Evolutionary conservation across 2,888 invertebrate genomes (phyloP).

Genomic region (Latrodectus elegans): DNA sequence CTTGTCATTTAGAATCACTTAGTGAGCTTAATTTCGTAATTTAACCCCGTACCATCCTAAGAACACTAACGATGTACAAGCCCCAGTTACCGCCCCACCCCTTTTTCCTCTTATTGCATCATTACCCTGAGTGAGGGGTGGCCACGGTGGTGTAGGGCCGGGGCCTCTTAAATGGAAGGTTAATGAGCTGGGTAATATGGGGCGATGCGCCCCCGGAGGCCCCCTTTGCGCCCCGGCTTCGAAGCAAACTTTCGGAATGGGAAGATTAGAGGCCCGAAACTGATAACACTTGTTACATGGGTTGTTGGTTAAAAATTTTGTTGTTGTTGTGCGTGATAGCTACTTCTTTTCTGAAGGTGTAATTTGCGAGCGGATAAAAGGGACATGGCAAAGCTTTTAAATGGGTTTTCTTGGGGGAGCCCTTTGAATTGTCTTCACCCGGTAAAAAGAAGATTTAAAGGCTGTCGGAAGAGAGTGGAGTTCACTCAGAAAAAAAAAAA

Average conservation of each 20-base stretch:
- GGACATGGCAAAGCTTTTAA: constrained; percentile 50
- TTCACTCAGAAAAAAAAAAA: not conserved
- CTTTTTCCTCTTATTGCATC: constrained; percentile 53
- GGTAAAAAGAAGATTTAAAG: not conserved
- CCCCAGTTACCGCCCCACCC: constrained; percentile 5
- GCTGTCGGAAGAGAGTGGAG: not conserved
- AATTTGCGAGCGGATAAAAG: constrained; percentile 4
- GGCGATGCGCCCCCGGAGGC: constrained; percentile 26
- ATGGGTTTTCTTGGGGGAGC: constrained; percentile 4
- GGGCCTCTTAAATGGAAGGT: constrained; percentile 47
- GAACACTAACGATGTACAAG: constrained; percentile 28
- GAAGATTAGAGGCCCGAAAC: constrained; percentile 26
- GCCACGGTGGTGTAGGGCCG: not conserved
- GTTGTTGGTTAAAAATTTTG: constrained; percentile 47
- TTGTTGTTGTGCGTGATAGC: not conserved
- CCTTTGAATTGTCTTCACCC: constrained; percentile 1
- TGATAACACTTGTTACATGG: constrained; percentile 62
- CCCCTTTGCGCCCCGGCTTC: not conserved
- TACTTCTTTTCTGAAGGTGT: constrained; percentile 1
- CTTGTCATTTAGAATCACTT: constrained; percentile 59
- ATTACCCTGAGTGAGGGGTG: constrained; percentile 29
- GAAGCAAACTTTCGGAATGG: constrained; percentile 10
- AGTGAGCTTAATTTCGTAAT: constrained; percentile 51
- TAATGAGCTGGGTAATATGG: constrained; percentile 61
- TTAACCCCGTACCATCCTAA: constrained; percentile 19